Evolutionary conservation across 2,113 vertebrate species (phyloP).

Genomic region (Rhea pennata): DNA sequence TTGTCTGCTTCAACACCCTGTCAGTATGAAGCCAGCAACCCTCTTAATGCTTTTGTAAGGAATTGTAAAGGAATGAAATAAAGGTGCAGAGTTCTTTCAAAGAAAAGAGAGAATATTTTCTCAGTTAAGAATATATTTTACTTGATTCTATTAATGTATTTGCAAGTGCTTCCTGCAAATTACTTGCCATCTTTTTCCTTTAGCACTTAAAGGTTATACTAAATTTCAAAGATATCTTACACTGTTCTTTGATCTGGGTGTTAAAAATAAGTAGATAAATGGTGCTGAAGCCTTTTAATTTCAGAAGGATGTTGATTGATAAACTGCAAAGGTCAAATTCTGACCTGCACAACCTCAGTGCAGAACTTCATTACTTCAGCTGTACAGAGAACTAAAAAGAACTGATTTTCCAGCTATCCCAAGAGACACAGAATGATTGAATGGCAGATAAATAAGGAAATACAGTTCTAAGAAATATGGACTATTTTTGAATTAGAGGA

Average conservation of each 20-base stretch:
- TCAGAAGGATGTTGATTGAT: constrained; percentile 10
- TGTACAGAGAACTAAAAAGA: constrained; percentile 3
- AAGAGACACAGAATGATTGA: background rate
- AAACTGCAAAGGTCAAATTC: constrained; percentile 45
- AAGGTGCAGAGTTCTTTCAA: background rate
- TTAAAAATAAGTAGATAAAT: constrained; percentile 59
- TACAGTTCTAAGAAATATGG: constrained; percentile 32
- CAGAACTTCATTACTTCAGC: constrained; percentile 30
- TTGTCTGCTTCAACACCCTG: background rate
- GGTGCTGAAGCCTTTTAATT: background rate
- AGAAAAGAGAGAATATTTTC: background rate
- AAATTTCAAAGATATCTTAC: background rate
- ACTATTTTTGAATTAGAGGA: constrained; percentile 35
- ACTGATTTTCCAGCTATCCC: background rate
- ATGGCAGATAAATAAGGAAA: constrained; percentile 29
- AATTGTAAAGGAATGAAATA: background rate
- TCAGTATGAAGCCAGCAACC: background rate
- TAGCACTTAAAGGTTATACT: background rate
- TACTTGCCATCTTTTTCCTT: background rate
- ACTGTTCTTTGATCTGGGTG: constrained; percentile 1
- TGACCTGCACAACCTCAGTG: background rate
- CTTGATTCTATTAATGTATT: background rate
- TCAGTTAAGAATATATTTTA: background rate
- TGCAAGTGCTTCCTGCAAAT: background rate
- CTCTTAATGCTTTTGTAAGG: background rate